These are phyloP conservation scores for Maniola hyperantus DNA, from an alignment of 2,888 invertebrate species.

Conservation along the genomic window DNA sequence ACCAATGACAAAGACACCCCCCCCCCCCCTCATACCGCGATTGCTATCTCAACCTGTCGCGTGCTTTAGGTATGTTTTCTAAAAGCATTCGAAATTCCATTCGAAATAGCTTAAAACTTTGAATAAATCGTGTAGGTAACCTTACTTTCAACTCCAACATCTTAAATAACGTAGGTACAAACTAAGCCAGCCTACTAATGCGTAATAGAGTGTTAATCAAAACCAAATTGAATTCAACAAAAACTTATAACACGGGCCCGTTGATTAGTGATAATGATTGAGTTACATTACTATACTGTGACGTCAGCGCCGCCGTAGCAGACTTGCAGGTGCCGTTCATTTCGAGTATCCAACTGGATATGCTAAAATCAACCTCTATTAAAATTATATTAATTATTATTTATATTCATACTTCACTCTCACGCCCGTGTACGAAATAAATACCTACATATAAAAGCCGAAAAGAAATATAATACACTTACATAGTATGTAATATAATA, in stretches of 20 bases:
- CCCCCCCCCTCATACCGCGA: too few relatives aligned
- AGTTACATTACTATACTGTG: constrained; percentile 49
- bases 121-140: not conserved
- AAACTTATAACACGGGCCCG: constrained; percentile 46
- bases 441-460: too few relatives aligned
- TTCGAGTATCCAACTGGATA: constrained; percentile 41
- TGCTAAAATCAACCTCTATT: constrained; percentile 16
- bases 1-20: too few relatives aligned
- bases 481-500: too few relatives aligned
- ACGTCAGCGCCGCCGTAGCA: constrained; percentile 65
- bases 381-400: not conserved
- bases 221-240: constrained; percentile 52
- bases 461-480: too few relatives aligned
- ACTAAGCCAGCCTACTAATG: constrained; percentile 14
- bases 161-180: constrained; percentile 7
- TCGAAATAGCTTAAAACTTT: not conserved
- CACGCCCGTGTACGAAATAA: too few relatives aligned
- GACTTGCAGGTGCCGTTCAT: constrained; percentile 71
- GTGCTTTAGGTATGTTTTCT: too few relatives aligned
- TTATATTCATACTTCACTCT: too few relatives aligned
- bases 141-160: constrained; percentile 6
- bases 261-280: constrained; percentile 53
- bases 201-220: constrained; percentile 46
- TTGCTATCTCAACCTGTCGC: too few relatives aligned
- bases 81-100: not conserved